Conservation (phyloP, 2,797 vertebrate species). For the Bucorvus abyssinicus region DNA sequence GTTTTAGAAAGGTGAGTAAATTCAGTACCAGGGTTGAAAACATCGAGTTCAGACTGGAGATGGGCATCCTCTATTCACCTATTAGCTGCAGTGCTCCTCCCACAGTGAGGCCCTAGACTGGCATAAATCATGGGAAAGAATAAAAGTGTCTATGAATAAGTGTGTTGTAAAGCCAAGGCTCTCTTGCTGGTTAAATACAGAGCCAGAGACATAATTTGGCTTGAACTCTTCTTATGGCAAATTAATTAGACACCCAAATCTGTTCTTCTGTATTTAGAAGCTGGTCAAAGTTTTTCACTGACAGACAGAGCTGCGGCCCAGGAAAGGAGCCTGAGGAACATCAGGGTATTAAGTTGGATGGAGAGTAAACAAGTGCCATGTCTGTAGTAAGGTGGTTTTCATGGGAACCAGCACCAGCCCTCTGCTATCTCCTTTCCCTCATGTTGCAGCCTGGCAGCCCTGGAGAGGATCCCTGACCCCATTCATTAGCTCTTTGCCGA, state of each 20-base stretch:
- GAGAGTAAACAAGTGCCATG: not conserved
- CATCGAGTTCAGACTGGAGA: not conserved
- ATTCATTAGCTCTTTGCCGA: not conserved
- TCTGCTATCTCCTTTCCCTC: not conserved
- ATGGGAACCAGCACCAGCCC: not conserved
- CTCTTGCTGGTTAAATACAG: not conserved
- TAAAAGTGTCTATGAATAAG: not conserved
- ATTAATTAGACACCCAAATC: not conserved
- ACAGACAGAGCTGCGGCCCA: not conserved
- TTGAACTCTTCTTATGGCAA: not conserved
- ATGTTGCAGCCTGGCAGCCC: fast-evolving
- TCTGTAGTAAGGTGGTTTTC: not conserved
- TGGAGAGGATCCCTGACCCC: not conserved
- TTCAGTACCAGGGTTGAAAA: not conserved
- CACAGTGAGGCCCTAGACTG: not conserved
- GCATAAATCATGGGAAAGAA: not conserved
- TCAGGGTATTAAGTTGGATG: not conserved
- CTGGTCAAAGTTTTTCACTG: not conserved
- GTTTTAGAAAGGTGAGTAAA: not conserved
- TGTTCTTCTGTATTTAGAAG: not conserved
- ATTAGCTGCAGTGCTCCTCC: not conserved
- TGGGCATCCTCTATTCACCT: fast-evolving
- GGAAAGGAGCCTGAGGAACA: not conserved
- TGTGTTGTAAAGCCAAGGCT: not conserved
- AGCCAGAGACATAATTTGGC: not conserved